Evolutionary conservation across 1,140 invertebrate species (phyloP), one percentile per base, ranked within the genome.

Genomic region (Hirudo medicinalis): DNA sequence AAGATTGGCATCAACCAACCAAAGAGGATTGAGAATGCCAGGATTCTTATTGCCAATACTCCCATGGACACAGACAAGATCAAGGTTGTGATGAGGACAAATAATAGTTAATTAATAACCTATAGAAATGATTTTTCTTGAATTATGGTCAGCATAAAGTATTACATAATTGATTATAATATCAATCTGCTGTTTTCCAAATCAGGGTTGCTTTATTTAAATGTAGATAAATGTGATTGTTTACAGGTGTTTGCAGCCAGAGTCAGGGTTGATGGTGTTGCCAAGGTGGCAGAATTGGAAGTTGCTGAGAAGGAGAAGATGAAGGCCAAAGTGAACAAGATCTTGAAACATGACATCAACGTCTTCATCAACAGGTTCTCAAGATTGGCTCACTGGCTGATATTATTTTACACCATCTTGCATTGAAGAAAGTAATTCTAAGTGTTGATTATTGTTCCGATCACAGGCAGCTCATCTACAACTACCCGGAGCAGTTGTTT

Each of bases 51-150:
- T 79, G 96, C 96, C n/a, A 99, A 99, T 79, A 99, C 97, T 53
- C 92, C 97, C 0, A 99, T 99, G 97, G 97, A 99, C 81, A 95
- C 94, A 25, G 97, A 99, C 79, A 99, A 99, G 84, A 97, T 99
- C 75, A 99, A 98, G 86, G 91, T 83, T 70, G 3, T 63, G 57
- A 75, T 72, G 55, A 54, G 19, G 32, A 73, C 43, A 49, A 6
- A 36, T 49, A 15, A 9, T 49, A 49, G 43, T 15, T 17, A 49
- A 49, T 49, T 49, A 49, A 5, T 17, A 40, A 40, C 11, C 13
- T 5, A 2, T 49, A 49, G 9, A 15, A 15, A 13, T 49, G 15
- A 17, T 49, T 49, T 15, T 49, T 49, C 0, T 49, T 8, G 1
- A 49, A 49, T 49, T 49, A 49, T 49, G n/a, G n/a, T n/a, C n/a